Conservation (phyloP, 2,888 invertebrate species). For the Nomada fucata region DNA sequence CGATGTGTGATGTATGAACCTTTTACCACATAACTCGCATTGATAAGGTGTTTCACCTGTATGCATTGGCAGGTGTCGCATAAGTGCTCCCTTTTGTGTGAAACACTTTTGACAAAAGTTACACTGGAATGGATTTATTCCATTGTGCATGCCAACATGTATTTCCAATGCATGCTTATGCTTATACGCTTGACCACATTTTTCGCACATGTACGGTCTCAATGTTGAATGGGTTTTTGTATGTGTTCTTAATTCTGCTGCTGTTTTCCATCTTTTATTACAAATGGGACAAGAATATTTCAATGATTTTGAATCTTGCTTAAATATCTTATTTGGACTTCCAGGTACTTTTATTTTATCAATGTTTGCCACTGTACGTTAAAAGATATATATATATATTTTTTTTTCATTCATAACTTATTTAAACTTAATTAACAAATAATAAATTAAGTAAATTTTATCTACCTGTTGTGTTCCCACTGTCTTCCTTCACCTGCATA, state of each 20-base stretch:
- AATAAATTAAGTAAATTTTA: background rate
- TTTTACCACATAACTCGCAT: slow-evolving; percentile 88
- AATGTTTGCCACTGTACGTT: slow-evolving; percentile 4
- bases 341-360: slow-evolving; percentile 21
- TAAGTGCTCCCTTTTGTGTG: slow-evolving; percentile 87
- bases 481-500: slow-evolving; percentile 33
- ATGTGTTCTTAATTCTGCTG: slow-evolving; percentile 73
- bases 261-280: slow-evolving; percentile 73
- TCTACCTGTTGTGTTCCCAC: slow-evolving; percentile 29
- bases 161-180: slow-evolving; percentile 87
- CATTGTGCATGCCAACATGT: slow-evolving; percentile 87
- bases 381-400: background rate
- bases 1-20: slow-evolving; percentile 89
- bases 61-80: slow-evolving; percentile 87
- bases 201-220: slow-evolving; percentile 83
- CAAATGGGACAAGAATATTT: slow-evolving; percentile 74
- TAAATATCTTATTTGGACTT: slow-evolving; percentile 65
- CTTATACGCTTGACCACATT: slow-evolving; percentile 87
- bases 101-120: slow-evolving; percentile 87
- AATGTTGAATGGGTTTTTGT: slow-evolving; percentile 75
- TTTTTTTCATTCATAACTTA: background rate
- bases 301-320: slow-evolving; percentile 65
- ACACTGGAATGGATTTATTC: slow-evolving; percentile 87
- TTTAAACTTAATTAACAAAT: background rate
- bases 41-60: slow-evolving; percentile 87